Conservation (phyloP, 2,113 vertebrate species). For the Neolamprologus longior region DNA sequence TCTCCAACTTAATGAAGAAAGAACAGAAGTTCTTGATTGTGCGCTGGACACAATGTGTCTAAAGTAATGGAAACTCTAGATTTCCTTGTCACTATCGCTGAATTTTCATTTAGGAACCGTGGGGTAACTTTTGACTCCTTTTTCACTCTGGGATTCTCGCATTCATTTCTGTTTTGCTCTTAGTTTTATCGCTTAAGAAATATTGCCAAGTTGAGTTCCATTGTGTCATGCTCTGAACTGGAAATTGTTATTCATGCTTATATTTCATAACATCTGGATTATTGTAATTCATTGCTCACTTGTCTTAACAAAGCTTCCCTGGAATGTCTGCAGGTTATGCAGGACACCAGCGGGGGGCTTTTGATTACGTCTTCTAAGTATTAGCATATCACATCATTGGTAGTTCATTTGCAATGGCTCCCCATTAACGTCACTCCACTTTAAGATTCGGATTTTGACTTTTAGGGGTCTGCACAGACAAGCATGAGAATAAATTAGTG, state of each 20-base stretch:
- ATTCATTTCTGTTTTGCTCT: neutral
- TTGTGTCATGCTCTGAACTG: neutral
- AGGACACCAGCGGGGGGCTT: neutral
- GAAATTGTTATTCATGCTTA: neutral
- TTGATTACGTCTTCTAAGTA: neutral
- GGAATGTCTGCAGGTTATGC: neutral
- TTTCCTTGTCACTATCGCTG: neutral
- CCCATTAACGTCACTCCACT: neutral
- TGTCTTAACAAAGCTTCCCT: neutral
- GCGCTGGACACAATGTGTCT: accelerated
- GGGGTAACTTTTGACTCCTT: neutral
- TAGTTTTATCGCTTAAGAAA: neutral
- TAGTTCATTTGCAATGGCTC: neutral
- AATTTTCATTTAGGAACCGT: neutral
- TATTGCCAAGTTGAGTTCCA: neutral
- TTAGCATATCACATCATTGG: neutral
- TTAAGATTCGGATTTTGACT: neutral
- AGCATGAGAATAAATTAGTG: accelerated
- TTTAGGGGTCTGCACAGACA: neutral
- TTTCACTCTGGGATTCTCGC: neutral
- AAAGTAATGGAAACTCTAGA: neutral
- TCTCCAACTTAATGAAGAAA: neutral
- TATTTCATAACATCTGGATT: neutral
- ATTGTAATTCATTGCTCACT: neutral
- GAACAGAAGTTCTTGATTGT: accelerated